Evolutionary conservation across 2,113 vertebrate species (phyloP).

Genomic region (Festucalex cinctus): DNA sequence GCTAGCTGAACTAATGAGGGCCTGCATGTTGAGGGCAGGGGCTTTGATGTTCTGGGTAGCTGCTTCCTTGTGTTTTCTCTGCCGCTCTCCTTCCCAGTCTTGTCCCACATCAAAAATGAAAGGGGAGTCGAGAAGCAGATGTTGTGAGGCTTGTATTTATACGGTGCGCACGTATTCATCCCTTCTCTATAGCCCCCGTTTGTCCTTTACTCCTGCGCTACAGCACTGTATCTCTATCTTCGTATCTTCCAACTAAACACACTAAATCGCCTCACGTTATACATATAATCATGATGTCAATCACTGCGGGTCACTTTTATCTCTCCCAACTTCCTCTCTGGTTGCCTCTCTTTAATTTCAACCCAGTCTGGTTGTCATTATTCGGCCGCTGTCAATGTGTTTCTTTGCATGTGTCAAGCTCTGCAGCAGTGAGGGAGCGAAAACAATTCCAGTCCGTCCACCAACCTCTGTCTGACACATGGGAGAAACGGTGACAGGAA

Average conservation of each 20-base stretch:
- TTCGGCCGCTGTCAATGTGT: conserved; percentile 60
- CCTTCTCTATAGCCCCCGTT: conserved; percentile 48
- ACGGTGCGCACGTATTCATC: conserved; percentile 64
- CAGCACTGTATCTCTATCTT: conserved; percentile 19
- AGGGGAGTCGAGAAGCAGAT: conserved; percentile 77
- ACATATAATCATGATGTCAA: conserved; percentile 68
- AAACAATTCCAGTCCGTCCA: conserved; percentile 60
- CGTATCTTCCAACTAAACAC: conserved; percentile 64
- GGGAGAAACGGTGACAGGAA: conserved; percentile 76
- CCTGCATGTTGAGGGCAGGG: conserved; percentile 69
- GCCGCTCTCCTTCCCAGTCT: conserved; percentile 68
- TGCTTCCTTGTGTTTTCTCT: conserved; percentile 76
- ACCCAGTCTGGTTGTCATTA: conserved; percentile 78
- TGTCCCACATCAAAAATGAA: conserved; percentile 79
- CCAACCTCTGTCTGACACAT: conserved; percentile 76
- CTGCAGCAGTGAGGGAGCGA: conserved; percentile 52
- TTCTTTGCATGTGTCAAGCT: conserved; percentile 73
- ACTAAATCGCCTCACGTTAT: conserved; percentile 60
- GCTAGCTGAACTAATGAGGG: conserved; percentile 81
- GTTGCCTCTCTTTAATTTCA: conserved; percentile 66
- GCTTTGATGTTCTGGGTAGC: conserved; percentile 82
- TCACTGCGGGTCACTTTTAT: conserved; percentile 64
- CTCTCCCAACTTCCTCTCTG: conserved; percentile 59
- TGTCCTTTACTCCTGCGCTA: conserved; percentile 54
- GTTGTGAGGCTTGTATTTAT: conserved; percentile 73